phyloP scores from a whole-genome alignment of 2,113 vertebrate genomes.

The Pogonocichla stellata region DNA sequence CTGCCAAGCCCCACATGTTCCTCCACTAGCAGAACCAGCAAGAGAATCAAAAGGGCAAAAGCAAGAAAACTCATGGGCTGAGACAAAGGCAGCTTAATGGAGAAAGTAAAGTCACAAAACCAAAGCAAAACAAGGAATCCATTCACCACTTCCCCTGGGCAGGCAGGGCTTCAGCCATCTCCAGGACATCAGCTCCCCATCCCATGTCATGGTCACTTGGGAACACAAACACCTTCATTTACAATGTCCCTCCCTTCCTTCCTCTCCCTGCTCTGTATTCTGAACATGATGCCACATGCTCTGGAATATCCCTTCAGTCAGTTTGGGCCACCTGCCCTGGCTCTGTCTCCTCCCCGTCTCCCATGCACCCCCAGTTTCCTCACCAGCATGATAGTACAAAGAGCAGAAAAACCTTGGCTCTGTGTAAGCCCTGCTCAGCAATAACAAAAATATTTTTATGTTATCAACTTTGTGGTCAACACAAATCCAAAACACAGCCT shows the following conservation, averaged over 20 bases:
- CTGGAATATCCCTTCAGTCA: background rate
- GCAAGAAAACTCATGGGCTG: background rate
- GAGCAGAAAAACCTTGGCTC: background rate
- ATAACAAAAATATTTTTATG: background rate
- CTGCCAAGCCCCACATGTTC: background rate
- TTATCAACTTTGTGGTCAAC: background rate
- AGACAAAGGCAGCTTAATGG: background rate
- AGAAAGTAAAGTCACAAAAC: background rate
- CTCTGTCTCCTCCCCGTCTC: background rate
- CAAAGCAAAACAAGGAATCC: background rate
- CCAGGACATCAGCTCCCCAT: background rate
- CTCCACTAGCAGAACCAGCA: background rate
- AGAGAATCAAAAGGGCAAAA: background rate
- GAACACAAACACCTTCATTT: fast-evolving
- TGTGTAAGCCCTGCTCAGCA: background rate
- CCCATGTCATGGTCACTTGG: background rate
- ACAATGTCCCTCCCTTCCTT: background rate
- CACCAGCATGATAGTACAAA: background rate
- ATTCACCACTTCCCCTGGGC: background rate
- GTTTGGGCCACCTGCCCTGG: background rate
- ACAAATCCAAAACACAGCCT: background rate
- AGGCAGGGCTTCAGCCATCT: too few species aligned
- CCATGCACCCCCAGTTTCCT: background rate
- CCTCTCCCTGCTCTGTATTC: background rate
- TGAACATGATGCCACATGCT: background rate